Evolutionary conservation across 2,797 vertebrate species (phyloP).

Genomic region (Alosa sapidissima): DNA sequence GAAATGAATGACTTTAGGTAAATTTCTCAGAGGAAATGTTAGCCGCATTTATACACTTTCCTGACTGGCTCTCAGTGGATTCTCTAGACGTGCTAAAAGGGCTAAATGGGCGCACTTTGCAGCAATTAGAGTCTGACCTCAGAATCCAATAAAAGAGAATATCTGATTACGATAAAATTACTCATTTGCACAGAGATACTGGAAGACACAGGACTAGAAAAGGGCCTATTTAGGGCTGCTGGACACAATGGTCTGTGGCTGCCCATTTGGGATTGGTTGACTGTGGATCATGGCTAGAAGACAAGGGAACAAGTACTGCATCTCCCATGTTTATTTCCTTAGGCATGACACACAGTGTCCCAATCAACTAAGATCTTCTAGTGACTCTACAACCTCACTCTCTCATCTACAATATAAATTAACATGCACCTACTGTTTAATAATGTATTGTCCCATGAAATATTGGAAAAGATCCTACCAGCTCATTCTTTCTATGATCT

Average conservation of each 20-base stretch:
- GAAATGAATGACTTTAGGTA: not conserved
- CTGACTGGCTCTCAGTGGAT: constrained; percentile 23
- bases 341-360: not conserved
- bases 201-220: not conserved
- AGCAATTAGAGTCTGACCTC: constrained; percentile 45
- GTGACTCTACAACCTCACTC: not conserved
- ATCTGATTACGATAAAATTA: constrained; percentile 31
- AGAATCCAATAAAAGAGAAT: constrained; percentile 34
- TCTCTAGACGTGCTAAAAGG: constrained; percentile 37
- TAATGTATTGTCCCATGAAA: not conserved
- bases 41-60: constrained; percentile 64
- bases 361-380: not conserved
- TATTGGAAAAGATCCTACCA: not conserved
- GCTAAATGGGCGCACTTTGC: constrained; percentile 47
- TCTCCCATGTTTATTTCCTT: not conserved
- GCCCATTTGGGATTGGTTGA: not conserved
- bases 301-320: not conserved
- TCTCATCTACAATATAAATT: not conserved
- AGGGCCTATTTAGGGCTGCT: not conserved
- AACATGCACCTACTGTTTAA: not conserved
- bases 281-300: not conserved
- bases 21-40: not conserved
- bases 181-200: not conserved
- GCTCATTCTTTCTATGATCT: not conserved
- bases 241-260: not conserved